Evolutionary conservation across 2,113 vertebrate genomes (phyloP), one percentile per base, ranked within the genome.

Genomic region (Xiphophorus couchianus): DNA sequence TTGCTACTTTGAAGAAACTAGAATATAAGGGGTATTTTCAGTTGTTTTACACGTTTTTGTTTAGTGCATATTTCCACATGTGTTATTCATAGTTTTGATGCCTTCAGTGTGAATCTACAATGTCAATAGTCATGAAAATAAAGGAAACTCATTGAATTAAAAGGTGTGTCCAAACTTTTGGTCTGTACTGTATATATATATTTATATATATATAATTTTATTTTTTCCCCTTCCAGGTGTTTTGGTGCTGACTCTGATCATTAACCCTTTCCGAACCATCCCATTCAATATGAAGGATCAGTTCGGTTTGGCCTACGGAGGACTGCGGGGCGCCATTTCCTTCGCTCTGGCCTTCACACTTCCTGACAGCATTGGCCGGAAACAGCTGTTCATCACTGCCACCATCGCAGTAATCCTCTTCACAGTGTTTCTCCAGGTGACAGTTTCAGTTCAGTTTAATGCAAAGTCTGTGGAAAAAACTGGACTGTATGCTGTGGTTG

Each of bases 241-340:
- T 81, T 88, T 99, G 90, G 95, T 97, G 75, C 86, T 99, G 93
- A 98, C 97, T 77, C 96, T 96, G 86, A 96, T 98, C 88, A 98
- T 98, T 90, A 99, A 99, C 84, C 95, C 96, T 72, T 98, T 99
- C 89, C 96, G 97, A 73, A 98, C 97, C 81, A 97, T 99, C 86
- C 96, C 96, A 2, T 94, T 99, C 79, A 98, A 96, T 90, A 89
- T 95, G 60, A 98, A 99, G 89, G 98, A 99, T 91, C 97, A 99
- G 88, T 99, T 99, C 89, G 97, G 97, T 88, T 94, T 99, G 0
- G 96, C 97, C 66, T 99, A 98, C 0, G 96, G 98, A 78, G 98
- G 98, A 9, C 96, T 99, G 39, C 93, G 98, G 60, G 98, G 98
- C 5, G 98, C 98, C 33, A 94, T 99, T 91, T 98, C 97, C 8